Evolutionary conservation across 2,888 invertebrate genomes (phyloP).

Genomic region (Gonocerus acuteangulatus): DNA sequence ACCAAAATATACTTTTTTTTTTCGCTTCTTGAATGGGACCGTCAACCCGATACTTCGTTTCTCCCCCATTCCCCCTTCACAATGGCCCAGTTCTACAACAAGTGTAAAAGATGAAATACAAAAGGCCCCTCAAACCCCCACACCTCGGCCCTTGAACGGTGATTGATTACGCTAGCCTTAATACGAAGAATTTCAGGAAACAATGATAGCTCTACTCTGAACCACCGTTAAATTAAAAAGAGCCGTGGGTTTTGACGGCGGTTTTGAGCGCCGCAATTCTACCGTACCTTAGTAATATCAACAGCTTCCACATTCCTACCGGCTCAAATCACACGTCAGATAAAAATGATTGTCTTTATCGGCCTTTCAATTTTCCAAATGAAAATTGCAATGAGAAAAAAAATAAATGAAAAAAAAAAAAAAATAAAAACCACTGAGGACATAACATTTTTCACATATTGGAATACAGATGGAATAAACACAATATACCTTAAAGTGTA

Average conservation of each 20-base stretch:
- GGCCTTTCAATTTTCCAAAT: conserved; percentile 9
- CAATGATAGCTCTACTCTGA: conserved; percentile 2
- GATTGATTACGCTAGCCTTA: conserved; percentile 1
- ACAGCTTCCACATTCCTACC: background rate
- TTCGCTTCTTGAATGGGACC: no score
- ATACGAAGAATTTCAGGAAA: conserved; percentile 8
- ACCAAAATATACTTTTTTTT: no score
- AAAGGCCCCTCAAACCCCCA: no score
- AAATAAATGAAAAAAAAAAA: background rate
- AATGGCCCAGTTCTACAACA: no score
- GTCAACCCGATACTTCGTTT: no score
- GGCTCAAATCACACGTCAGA: conserved; percentile 17
- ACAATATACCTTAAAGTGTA: no score
- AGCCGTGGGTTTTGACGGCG: background rate
- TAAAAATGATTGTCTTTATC: conserved; percentile 17
- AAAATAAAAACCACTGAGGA: background rate
- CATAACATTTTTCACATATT: no score
- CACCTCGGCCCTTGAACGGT: no score
- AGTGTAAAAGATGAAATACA: no score
- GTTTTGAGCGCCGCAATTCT: background rate
- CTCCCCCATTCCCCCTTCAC: no score
- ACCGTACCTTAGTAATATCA: conserved; percentile 12
- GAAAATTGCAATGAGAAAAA: conserved; percentile 10
- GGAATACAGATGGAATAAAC: no score
- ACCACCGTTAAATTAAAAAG: conserved; percentile 9